A percentile compares a stretch with the other conserved stretches of the same genome.
Conservation (phyloP, 2,888 invertebrate genomes). For the Ommatoiulus sabulosus region DNA sequence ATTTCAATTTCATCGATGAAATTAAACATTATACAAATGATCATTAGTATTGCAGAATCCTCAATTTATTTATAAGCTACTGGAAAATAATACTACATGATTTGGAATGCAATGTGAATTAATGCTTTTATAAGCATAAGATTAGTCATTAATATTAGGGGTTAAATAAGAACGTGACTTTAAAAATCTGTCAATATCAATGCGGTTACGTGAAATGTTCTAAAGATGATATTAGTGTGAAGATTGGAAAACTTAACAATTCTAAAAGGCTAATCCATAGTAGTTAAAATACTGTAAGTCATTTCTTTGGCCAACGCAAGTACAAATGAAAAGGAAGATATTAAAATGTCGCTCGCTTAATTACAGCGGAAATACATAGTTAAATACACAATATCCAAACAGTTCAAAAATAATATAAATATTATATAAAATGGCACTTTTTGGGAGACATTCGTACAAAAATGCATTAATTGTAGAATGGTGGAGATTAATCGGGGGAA, state of each 20-base stretch:
- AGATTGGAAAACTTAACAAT: conserved; percentile 34
- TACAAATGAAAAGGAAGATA: conserved; percentile 27
- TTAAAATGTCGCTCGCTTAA: conserved; percentile 39
- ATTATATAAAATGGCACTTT: conserved; percentile 46
- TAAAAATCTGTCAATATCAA: background rate
- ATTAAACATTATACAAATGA: background rate
- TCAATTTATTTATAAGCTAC: background rate
- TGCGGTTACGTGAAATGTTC: background rate
- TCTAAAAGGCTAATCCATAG: conserved; percentile 44
- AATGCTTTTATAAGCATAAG: background rate
- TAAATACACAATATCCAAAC: conserved; percentile 38
- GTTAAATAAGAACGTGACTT: background rate
- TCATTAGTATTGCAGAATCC: background rate
- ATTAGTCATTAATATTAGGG: background rate
- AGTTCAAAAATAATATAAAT: conserved; percentile 24
- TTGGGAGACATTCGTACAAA: background rate
- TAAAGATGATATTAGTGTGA: conserved; percentile 5
- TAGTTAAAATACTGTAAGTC: conserved; percentile 41
- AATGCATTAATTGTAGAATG: background rate
- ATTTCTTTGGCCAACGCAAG: conserved; percentile 45
- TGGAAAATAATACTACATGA: background rate
- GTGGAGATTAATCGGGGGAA: background rate
- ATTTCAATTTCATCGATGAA: background rate
- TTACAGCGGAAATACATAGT: conserved; percentile 32
- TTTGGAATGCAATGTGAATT: background rate